Percentiles rank a stretch among this genome's conserved stretches.
Evolutionary conservation across 2,113 vertebrate genomes (phyloP).

Genomic region (Fregetta grallaria): DNA sequence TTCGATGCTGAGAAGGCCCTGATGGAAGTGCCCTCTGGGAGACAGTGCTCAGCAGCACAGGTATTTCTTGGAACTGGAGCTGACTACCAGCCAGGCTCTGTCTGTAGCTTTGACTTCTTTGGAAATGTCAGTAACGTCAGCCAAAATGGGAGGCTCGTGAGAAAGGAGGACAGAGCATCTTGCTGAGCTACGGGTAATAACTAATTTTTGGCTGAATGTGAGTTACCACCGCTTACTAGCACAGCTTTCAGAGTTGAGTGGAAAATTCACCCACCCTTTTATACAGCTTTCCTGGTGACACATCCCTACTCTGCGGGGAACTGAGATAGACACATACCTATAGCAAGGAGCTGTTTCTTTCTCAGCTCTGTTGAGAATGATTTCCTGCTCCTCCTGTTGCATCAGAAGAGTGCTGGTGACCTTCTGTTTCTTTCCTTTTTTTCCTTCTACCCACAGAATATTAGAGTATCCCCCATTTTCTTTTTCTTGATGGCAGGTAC

Average conservation of each 20-base stretch:
- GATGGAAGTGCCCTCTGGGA: background rate
- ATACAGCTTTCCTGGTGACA: background rate
- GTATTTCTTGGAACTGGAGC: slow-evolving; percentile 16
- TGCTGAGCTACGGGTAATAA: background rate
- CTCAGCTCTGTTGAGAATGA: background rate
- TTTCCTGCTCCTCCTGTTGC: background rate
- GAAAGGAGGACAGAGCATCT: background rate
- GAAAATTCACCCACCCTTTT: background rate
- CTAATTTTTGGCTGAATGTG: background rate
- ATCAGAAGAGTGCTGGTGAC: background rate
- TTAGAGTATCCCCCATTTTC: background rate
- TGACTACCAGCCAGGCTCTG: background rate
- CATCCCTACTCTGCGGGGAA: background rate
- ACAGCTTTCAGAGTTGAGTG: background rate
- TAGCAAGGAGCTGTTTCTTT: background rate
- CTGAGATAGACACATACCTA: background rate
- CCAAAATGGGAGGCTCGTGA: background rate
- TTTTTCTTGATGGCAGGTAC: background rate
- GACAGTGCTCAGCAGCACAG: background rate
- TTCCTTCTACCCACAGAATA: background rate
- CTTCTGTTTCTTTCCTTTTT: background rate
- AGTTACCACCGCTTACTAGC: background rate
- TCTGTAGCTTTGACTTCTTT: background rate
- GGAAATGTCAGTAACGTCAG: background rate
- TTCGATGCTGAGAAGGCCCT: background rate